Evolutionary conservation across 2,113 vertebrate genomes (phyloP).

Genomic region (Irena cyanogastra): DNA sequence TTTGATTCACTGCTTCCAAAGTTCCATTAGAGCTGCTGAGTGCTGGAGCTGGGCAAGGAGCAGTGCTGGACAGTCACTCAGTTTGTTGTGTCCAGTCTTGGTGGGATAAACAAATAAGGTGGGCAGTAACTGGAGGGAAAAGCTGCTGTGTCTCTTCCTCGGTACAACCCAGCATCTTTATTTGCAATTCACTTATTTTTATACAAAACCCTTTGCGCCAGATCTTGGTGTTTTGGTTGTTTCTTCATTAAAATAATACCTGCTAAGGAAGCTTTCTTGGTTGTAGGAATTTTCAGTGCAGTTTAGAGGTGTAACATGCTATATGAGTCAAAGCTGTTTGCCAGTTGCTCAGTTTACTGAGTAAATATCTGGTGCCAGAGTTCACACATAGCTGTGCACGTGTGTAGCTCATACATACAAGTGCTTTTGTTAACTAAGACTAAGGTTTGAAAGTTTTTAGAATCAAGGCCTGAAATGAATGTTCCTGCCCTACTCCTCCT

Average conservation of each 20-base stretch:
- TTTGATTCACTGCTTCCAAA: not conserved
- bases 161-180: not conserved
- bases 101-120: not conserved
- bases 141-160: not conserved
- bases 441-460: not conserved
- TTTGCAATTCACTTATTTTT: not conserved
- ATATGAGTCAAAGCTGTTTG: not conserved
- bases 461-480: not conserved
- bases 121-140: not conserved
- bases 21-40: not conserved
- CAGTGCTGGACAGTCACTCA: not conserved
- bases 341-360: not conserved
- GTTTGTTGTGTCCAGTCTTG: not conserved
- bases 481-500: not conserved
- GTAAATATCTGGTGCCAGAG: not conserved
- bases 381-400: not conserved
- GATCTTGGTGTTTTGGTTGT: not conserved
- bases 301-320: not conserved
- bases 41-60: not conserved
- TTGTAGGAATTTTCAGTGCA: not conserved
- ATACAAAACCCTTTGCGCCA: not conserved
- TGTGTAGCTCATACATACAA: not conserved
- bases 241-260: not conserved
- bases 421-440: not conserved
- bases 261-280: not conserved